Percentiles rank a stretch among this genome's conserved stretches.
These are phyloP conservation scores for Leptogaster cylindrica DNA, from an alignment of 2,888 invertebrate genomes.

Conservation along the genomic window DNA sequence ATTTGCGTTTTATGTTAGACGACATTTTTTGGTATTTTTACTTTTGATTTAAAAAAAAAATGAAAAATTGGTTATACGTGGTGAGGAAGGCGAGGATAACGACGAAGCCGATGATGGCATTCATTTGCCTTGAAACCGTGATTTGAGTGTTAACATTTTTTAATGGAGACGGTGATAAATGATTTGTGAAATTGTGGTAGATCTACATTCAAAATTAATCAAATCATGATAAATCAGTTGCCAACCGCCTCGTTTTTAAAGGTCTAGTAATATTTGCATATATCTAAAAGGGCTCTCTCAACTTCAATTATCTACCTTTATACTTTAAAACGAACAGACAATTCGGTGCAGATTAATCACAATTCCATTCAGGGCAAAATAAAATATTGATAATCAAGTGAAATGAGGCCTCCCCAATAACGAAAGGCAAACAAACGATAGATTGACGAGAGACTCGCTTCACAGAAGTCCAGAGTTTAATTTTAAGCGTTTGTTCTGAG, in stretches of 20 bases:
- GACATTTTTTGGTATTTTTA: conserved; percentile 38
- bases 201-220: background rate
- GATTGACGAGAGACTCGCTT: conserved; percentile 20
- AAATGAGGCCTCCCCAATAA: conserved; percentile 36
- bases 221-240: too few relatives aligned
- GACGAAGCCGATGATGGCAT: conserved; percentile 38
- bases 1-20: conserved; percentile 35
- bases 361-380: conserved; percentile 20
- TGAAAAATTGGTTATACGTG: conserved; percentile 36
- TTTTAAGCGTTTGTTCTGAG: conserved; percentile 44
- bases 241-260: too few relatives aligned
- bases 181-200: background rate
- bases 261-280: too few relatives aligned
- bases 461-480: conserved; percentile 34
- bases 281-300: too few relatives aligned
- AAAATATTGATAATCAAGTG: conserved; percentile 42
- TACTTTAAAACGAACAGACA: too few relatives aligned
- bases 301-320: too few relatives aligned
- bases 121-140: conserved; percentile 32
- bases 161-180: conserved; percentile 15
- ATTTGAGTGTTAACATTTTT: conserved; percentile 31
- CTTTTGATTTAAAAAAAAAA: too few relatives aligned
- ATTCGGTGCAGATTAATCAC: too few relatives aligned
- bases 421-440: conserved; percentile 22
- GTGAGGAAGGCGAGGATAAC: background rate